Base-by-base conservation (phyloP, 2,888 invertebrate species). In the Liodrosophila aerea region DNA sequence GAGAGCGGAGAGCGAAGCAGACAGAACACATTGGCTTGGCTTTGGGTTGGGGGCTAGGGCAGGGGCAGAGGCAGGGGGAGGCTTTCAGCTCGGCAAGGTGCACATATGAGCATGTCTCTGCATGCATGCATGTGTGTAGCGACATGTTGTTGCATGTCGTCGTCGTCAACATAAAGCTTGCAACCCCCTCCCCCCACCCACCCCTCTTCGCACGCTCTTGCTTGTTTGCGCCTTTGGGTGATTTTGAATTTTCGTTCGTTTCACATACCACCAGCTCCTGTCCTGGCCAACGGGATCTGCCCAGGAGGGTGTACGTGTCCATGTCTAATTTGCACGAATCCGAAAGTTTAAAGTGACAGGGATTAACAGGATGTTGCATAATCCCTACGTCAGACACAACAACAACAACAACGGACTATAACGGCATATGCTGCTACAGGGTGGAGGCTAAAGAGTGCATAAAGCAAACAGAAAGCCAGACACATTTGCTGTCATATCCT, bases 291-390 rank as follows among this genome's bases (percentile, higher is more conserved):
- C 43, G 22, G 22, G 22, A 22, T 22, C 3, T 22, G n/a, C n/a
- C n/a, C n/a, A 22, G 22, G 22, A 5, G 22, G 16, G 13, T 9
- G 47, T 57, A 53, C 71, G 52, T 62, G 58, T 62, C 52, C 51
- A 54, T 52, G 57, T 81, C 82, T 78, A 84, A 78, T 78, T 84
- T 84, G 70, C 81, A 63, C 59, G 62, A 56, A 63, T 72, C 56
- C 63, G 53, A 45, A 80, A 77, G 82, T 77, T 78, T 78, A 77
- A 78, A 76, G 87, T 82, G 86, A 86, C 86, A 87, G 74, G 87
- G 86, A 87, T 87, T 82, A 87, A 80, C 86, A 85, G 87, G 87
- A 87, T 87, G 86, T 86, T 86, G 87, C 86, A 87, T 87, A 87
- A 86, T 87, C 87, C 86, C 58, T 36, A 51, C 59, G 75, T 60